phyloP scores from a whole-genome alignment of 2,888 invertebrate genomes.

The Clistopyga incitator region DNA sequence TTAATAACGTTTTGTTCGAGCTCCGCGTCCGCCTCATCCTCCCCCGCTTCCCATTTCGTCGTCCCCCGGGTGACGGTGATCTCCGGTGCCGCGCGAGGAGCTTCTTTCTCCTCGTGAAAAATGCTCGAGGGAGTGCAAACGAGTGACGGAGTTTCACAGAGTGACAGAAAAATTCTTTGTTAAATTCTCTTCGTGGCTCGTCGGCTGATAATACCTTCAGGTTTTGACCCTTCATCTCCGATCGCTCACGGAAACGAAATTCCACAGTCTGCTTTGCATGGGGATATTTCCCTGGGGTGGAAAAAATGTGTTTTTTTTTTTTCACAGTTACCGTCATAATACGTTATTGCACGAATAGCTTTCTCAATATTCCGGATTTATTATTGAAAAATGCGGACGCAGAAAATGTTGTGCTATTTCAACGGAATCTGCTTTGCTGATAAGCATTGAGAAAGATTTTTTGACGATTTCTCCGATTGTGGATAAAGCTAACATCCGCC shows the following conservation, averaged over 20 bases:
- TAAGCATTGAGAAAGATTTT: too few relatives aligned
- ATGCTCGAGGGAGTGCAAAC: slow-evolving; percentile 11
- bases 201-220: slow-evolving; percentile 24
- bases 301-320: too few relatives aligned
- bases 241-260: not conserved
- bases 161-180: slow-evolving; percentile 37
- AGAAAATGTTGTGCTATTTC: too few relatives aligned
- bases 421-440: too few relatives aligned
- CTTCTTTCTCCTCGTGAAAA: slow-evolving; percentile 16
- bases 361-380: too few relatives aligned
- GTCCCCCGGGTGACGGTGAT: slow-evolving; percentile 33
- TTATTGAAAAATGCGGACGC: too few relatives aligned
- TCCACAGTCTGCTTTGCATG: too few relatives aligned
- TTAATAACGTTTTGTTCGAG: slow-evolving; percentile 76
- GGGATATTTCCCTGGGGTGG: too few relatives aligned
- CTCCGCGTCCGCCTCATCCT: slow-evolving; percentile 16
- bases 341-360: too few relatives aligned
- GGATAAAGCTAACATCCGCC: too few relatives aligned
- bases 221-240: not conserved
- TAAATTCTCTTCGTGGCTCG: slow-evolving; percentile 15
- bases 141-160: slow-evolving; percentile 24
- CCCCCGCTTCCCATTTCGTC: slow-evolving; percentile 7
- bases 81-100: slow-evolving; percentile 40
- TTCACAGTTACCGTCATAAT: too few relatives aligned
- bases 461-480: too few relatives aligned